phyloP scores from a whole-genome alignment of 2,113 vertebrate genomes.

The Emberiza fucata region DNA sequence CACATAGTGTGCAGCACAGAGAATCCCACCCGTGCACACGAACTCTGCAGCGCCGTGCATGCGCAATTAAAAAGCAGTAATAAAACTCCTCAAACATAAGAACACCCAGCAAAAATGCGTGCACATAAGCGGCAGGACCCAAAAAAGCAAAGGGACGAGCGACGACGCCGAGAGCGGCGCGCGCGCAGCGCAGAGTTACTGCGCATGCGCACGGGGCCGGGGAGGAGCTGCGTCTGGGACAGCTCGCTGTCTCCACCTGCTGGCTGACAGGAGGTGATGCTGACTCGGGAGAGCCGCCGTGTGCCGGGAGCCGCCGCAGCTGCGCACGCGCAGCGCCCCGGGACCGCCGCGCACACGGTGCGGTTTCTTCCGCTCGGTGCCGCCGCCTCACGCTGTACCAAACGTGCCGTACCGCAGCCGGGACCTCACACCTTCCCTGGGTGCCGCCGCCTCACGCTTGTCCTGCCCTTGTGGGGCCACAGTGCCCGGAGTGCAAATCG shows the following conservation, averaged over 20 bases:
- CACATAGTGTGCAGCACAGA: not conserved
- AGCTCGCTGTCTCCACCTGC: not conserved
- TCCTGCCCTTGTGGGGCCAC: not conserved
- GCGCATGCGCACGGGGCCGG: no score
- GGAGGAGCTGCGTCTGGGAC: no score
- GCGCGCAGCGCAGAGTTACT: not conserved
- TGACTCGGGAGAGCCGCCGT: rapidly evolving
- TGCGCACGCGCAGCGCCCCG: not conserved
- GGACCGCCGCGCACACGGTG: not conserved
- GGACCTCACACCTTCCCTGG: no score
- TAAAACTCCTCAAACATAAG: not conserved
- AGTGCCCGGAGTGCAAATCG: not conserved
- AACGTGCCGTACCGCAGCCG: no score
- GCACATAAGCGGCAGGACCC: not conserved
- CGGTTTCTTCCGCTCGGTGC: not conserved
- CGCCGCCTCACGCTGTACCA: no score
- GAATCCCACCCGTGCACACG: no score
- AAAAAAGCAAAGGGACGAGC: not conserved
- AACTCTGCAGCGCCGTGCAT: not conserved
- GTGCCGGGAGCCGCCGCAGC: no score
- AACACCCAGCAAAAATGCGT: not conserved
- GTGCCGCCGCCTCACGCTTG: no score
- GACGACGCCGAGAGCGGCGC: no score
- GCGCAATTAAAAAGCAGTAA: no score
- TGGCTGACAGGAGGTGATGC: not conserved